Evolutionary conservation across 53 echinoderm and acorn worm species (phyloP), one percentile per base, ranked within the genome.

Genomic region (Paracentrotus lividus): DNA sequence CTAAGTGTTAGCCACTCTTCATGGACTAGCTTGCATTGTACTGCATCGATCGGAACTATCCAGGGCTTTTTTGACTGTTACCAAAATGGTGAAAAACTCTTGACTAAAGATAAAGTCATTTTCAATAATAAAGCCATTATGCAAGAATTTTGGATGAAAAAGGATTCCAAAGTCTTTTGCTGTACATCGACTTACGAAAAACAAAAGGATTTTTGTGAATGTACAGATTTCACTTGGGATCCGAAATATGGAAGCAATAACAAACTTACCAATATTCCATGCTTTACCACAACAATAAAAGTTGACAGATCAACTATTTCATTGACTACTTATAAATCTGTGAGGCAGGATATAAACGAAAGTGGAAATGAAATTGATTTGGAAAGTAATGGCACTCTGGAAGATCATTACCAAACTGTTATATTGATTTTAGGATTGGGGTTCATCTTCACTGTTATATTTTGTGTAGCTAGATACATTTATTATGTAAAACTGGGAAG

Each of bases 11-110:
- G 14, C 38, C 2, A 76, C 13, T 24, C 0, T 3, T 2, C 36
- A 42, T 76, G 40, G 77, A 76, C 36, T 1, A 16, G 2, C 1
- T 12, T 76, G 42, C 14, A 36, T 15, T 76, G 77, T 36, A 76
- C 77, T 24, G 77, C 77, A 76, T 42, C 77, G 38, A 36, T 76
- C 10, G 77, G 77, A 2, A 76, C 14, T 20, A 18, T 40, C 77
- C 42, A 40, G 18, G 77, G 77, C 3, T 38, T 76, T 26, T 33
- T 76, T 76, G 77, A 76, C 42, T 76, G 77, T 34, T 76, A 76
- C 20, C 77, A 76, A 76, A 36, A 36, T 42, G 36, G 36, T 40
- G 42, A 40, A 76, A 76, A 76, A 76, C 36, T 76, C 16, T 40
- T n/a, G 24, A 24, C 61, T 4, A 60, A 60, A 24, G 61, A n/a